Base-by-base conservation (phyloP, 2,113 vertebrate genomes). In the Columba janthina region DNA sequence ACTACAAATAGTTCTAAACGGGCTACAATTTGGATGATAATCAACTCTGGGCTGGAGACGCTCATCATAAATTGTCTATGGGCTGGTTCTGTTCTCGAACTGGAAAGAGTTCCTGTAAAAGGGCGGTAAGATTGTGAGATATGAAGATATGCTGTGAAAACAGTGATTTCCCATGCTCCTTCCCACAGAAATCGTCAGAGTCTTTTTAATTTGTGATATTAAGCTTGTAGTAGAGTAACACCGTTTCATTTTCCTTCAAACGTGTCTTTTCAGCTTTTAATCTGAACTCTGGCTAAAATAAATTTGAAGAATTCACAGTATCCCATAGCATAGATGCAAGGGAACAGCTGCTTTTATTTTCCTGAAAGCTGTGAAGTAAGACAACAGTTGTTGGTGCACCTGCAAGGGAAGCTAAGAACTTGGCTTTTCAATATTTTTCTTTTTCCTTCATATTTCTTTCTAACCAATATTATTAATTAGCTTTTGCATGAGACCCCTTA, bases 391-490 rank as follows among this genome's bases (percentile, higher is more conserved):
- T 28, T 91, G 12, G 8, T 66, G 25, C 25, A 6, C 10, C 73
- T 86, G 46, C 31, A 87, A 85, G 17, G 15, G 24, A 79, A 82
- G 26, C 9, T 46, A 48, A 73, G 18, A 83, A 75, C 5, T 70
- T 15, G 15, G 15, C 12, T 70, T 12, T 15, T 70, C 20, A 36
- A 26, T 73, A 14, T 28, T 72, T 60, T 20, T 81, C 8, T 36
- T 57, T 51, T 50, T 50, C 9, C 9, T 71, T 90, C 32, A 17
- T 86, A 74, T 88, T 91, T 91, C 36, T 83, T 88, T 86, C 56
- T 86, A 65, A 50, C 48, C 11, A n/a, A 50, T 90, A 74, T 76
- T 88, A 84, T 93, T 78, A 91, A 93, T 91, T 92, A 72, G 46
- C 31, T 71, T 28, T 88, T 93, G 28, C 34, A 65, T 20, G 7